A percentile compares a stretch with the other conserved stretches of the same genome.
Evolutionary conservation across 2,888 invertebrate genomes (phyloP).

Genomic region (Muscina levida): DNA sequence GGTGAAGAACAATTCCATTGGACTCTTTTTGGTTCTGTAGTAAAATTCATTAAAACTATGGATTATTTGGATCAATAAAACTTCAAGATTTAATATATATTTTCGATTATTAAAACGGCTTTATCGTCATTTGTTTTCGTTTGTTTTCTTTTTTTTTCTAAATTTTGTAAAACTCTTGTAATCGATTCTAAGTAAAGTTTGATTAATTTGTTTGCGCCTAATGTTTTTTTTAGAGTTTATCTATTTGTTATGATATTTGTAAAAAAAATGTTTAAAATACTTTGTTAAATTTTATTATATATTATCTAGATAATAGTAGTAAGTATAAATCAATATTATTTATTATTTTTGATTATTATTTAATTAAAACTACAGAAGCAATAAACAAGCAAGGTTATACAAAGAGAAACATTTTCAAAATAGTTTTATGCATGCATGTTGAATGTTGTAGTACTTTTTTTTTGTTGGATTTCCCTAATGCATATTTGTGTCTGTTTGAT

Average conservation of each 20-base stretch:
- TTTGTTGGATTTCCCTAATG: neutral
- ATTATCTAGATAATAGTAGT: too few species aligned
- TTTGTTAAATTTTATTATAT: constrained; percentile 23
- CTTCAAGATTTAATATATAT: constrained; percentile 20
- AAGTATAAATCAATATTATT: neutral
- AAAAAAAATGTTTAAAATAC: constrained; percentile 36
- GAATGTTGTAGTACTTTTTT: constrained; percentile 2
- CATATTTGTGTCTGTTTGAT: neutral
- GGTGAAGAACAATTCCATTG: constrained; percentile 99
- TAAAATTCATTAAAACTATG: constrained; percentile 99
- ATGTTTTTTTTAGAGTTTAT: constrained; percentile 46
- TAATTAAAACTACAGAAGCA: constrained; percentile 18
- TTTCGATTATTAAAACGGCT: constrained; percentile 7
- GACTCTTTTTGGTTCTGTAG: constrained; percentile 98
- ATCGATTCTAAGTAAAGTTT: constrained; percentile 25
- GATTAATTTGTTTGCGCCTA: constrained; percentile 12
- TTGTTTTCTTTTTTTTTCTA: constrained; percentile 24
- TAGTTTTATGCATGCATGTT: constrained; percentile 12
- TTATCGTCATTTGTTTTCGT: constrained; percentile 33
- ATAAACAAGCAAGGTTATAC: constrained; percentile 19
- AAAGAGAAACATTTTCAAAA: constrained; percentile 40
- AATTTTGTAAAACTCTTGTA: constrained; percentile 41
- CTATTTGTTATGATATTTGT: constrained; percentile 38
- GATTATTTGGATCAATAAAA: constrained; percentile 74
- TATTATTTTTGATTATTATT: constrained; percentile 26